phyloP scores from a whole-genome alignment of 2,888 invertebrate species.

The Drosophila neotestacea region DNA sequence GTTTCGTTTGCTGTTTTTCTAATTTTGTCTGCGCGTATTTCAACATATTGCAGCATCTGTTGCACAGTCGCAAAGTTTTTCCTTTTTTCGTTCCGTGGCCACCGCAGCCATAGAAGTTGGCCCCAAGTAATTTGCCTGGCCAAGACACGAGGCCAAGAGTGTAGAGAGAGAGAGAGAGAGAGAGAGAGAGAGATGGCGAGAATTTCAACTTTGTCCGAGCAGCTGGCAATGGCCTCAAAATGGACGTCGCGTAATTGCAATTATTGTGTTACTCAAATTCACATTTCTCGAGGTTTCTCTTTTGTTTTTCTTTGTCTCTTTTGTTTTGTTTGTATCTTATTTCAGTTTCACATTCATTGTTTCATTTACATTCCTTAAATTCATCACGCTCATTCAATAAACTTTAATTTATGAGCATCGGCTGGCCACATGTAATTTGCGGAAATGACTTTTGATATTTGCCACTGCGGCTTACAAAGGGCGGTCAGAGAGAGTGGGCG shows the following conservation, averaged over 20 bases:
- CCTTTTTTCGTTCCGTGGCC: conserved; percentile 15
- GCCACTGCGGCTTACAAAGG: conserved; percentile 25
- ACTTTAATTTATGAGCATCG: conserved; percentile 67
- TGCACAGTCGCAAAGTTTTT: conserved; percentile 65
- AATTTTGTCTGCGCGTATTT: conserved; percentile 53
- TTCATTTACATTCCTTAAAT: conserved; percentile 20
- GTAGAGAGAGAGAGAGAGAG: background rate
- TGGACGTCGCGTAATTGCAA: conserved; percentile 71
- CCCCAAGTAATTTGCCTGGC: conserved; percentile 60
- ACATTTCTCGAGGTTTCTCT: conserved; percentile 41
- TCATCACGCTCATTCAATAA: conserved; percentile 51
- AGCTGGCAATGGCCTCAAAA: conserved; percentile 49
- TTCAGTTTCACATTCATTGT: conserved; percentile 7
- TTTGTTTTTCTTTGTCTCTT: background rate
- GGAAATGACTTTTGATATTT: conserved; percentile 73
- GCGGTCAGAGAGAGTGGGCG: conserved; percentile 33
- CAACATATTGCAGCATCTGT: conserved; percentile 77
- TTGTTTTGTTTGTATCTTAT: background rate
- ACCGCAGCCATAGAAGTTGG: conserved; percentile 62
- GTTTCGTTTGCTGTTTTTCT: conserved; percentile 51
- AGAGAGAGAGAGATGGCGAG: background rate
- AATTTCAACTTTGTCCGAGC: conserved; percentile 24
- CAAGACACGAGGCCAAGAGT: conserved; percentile 3
- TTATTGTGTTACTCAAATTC: conserved; percentile 72
- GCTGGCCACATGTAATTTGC: conserved; percentile 64